Evolutionary conservation across 1,140 invertebrate species (phyloP).

Genomic region (Notospermus geniculatus): DNA sequence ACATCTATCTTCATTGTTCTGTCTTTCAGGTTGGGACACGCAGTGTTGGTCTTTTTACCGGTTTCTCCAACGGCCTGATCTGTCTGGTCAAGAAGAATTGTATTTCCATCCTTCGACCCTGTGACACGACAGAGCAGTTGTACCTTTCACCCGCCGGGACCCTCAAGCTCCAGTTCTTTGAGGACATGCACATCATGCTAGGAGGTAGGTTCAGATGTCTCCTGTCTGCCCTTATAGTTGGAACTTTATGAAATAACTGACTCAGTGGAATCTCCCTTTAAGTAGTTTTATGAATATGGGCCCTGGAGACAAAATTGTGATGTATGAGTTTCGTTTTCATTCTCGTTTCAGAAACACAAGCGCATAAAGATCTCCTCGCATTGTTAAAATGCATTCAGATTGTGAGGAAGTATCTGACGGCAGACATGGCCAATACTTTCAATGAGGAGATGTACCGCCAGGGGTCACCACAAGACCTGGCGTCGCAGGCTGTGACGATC

Average conservation of each 20-base stretch:
- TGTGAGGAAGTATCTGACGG: not conserved
- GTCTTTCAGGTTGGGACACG: constrained; percentile 52
- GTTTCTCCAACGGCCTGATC: constrained; percentile 51
- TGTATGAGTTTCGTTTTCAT: too few relatives aligned
- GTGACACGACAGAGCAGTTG: constrained; percentile 44
- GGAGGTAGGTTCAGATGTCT: constrained; percentile 22
- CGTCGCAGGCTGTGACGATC: not conserved
- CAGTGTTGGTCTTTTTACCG: constrained; percentile 56
- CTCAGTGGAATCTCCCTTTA: too few relatives aligned
- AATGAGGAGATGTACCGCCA: not conserved
- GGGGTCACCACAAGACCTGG: not conserved
- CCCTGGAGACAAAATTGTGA: too few relatives aligned
- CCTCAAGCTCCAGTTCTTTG: constrained; percentile 16
- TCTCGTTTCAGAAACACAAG: constrained; percentile 3
- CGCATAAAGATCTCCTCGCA: not conserved
- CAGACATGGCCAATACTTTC: constrained; percentile 4
- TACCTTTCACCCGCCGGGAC: constrained; percentile 25
- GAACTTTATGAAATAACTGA: too few relatives aligned
- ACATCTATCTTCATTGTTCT: too few relatives aligned
- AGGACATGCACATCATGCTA: constrained; percentile 14
- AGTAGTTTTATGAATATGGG: too few relatives aligned
- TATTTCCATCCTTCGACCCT: constrained; percentile 37
- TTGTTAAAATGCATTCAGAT: not conserved
- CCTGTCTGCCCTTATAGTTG: too few relatives aligned
- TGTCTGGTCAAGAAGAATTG: constrained; percentile 55